Conservation (phyloP, 2,888 invertebrate species). For the Xanthorhoe designata region DNA sequence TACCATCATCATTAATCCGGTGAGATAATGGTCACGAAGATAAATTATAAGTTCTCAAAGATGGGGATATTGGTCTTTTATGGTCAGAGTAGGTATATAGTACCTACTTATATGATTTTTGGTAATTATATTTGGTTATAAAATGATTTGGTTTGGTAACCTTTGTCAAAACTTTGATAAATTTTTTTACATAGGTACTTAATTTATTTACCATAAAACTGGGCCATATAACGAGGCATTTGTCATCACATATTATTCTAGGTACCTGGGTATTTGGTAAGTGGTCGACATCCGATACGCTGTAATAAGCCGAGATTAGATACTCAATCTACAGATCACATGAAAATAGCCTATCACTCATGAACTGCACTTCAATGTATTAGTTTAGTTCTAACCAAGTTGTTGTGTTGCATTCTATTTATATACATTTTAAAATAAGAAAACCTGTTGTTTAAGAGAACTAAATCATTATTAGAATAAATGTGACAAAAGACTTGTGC, state of each 20-base stretch:
- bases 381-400: too few species aligned
- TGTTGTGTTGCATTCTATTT: too few species aligned
- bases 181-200: too few species aligned
- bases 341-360: constrained; percentile 32
- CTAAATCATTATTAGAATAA: too few species aligned
- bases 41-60: constrained; percentile 19
- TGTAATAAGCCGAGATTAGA: constrained; percentile 50
- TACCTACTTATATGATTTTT: not conserved
- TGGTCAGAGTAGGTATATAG: too few species aligned
- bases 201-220: not conserved
- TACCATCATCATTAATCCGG: constrained; percentile 11
- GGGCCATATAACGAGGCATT: constrained; percentile 3
- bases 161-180: not conserved
- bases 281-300: constrained; percentile 50
- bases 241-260: constrained; percentile 46
- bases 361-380: constrained; percentile 2
- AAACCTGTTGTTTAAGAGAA: too few species aligned
- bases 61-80: not conserved
- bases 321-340: constrained; percentile 45
- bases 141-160: not conserved
- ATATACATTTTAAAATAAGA: too few species aligned
- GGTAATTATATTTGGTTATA: not conserved
- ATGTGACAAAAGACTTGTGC: too few species aligned
- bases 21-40: constrained; percentile 12
- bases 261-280: constrained; percentile 37